Conservation (phyloP, 2,888 invertebrate species). For the Heteromurus nitidus region DNA sequence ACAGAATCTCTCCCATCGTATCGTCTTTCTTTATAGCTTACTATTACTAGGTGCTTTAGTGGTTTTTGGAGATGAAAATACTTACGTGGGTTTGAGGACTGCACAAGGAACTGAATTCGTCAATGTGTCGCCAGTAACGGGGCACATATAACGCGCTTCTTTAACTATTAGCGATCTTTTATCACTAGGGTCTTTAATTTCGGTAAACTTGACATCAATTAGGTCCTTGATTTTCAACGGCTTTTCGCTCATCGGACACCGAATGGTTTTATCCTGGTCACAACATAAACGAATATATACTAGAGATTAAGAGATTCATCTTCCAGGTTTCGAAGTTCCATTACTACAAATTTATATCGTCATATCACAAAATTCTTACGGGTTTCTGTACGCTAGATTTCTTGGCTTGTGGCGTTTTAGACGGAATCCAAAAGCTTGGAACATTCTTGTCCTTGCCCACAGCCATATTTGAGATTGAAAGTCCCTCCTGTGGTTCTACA, state of each 20-base stretch:
- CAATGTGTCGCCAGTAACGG: slow-evolving; percentile 96
- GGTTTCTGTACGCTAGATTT: slow-evolving; percentile 84
- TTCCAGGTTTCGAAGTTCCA: no score
- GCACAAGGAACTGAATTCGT: slow-evolving; percentile 96
- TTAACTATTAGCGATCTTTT: slow-evolving; percentile 91
- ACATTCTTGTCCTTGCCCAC: slow-evolving; percentile 86
- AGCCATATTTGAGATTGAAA: slow-evolving; percentile 86
- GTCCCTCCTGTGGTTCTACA: slow-evolving; percentile 51
- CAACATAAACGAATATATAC: no score
- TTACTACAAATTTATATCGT: slow-evolving; percentile 1
- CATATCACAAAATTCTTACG: slow-evolving; percentile 76
- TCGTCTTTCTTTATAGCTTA: not conserved
- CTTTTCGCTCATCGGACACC: slow-evolving; percentile 89
- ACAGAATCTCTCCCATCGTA: not conserved
- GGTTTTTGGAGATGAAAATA: no score
- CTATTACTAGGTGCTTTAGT: no score
- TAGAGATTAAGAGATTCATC: no score
- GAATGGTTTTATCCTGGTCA: slow-evolving; percentile 84
- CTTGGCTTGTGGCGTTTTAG: slow-evolving; percentile 91
- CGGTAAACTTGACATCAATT: slow-evolving; percentile 93
- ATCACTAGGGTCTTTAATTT: slow-evolving; percentile 86
- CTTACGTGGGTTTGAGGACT: slow-evolving; percentile 90
- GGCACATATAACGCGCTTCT: slow-evolving; percentile 96
- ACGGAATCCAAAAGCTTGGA: slow-evolving; percentile 98
- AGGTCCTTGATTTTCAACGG: slow-evolving; percentile 94